Conservation (phyloP, 2,888 invertebrate genomes). For the Parasteatoda lunata region DNA sequence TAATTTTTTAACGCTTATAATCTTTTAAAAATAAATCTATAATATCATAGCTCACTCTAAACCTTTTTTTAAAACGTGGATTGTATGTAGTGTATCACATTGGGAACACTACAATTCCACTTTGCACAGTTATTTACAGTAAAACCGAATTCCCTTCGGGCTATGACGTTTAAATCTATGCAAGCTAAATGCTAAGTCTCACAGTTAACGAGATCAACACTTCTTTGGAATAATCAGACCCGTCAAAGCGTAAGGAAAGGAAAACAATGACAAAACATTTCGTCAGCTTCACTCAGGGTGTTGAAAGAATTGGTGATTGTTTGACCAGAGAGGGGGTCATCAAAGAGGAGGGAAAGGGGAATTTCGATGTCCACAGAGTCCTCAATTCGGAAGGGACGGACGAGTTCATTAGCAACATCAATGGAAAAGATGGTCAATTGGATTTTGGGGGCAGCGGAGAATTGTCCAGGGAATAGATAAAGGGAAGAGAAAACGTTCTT, state of each 20-base stretch:
- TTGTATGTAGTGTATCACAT: no score
- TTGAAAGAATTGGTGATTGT: background rate
- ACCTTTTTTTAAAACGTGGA: no score
- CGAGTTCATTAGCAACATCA: constrained; percentile 66
- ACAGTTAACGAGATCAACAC: constrained; percentile 35
- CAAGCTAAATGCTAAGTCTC: background rate
- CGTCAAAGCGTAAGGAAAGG: constrained; percentile 3
- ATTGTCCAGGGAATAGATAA: constrained; percentile 58
- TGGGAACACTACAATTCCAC: no score
- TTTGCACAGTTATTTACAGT: no score
- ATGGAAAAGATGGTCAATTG: constrained; percentile 60
- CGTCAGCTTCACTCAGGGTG: constrained; percentile 6
- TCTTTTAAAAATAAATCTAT: no score
- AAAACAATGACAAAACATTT: constrained; percentile 55
- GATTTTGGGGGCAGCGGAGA: constrained; percentile 37
- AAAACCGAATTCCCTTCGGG: background rate
- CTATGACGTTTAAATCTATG: background rate
- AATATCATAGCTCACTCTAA: no score
- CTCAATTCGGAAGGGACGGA: constrained; percentile 32
- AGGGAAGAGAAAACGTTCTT: constrained; percentile 43
- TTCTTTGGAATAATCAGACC: constrained; percentile 15
- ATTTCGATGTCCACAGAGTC: constrained; percentile 12
- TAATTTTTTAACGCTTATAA: no score
- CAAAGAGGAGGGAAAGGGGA: constrained; percentile 14
- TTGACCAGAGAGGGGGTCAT: no score